phyloP scores from a whole-genome alignment of 2,888 invertebrate genomes.

The Ditylenchus weischeri region DNA sequence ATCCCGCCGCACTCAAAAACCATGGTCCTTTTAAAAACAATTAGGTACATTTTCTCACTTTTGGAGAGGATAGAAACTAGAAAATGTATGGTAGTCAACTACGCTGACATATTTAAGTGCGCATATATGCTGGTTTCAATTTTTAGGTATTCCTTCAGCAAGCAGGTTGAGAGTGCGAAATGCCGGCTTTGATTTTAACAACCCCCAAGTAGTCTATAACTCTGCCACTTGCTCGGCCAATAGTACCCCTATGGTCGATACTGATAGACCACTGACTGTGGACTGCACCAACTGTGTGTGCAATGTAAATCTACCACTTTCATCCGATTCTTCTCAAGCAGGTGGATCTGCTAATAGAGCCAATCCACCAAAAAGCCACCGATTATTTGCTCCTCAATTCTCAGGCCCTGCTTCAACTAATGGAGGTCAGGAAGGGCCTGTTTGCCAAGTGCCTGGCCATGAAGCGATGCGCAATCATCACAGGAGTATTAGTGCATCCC shows the following conservation, averaged over 20 bases:
- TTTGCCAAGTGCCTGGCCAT: background rate
- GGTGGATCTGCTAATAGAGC: background rate
- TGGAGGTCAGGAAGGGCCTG: constrained; percentile 4
- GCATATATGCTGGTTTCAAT: too few species aligned
- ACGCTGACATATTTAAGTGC: too few species aligned
- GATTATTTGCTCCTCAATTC: constrained; percentile 5
- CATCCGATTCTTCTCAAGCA: background rate
- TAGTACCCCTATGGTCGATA: background rate
- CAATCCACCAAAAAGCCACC: background rate
- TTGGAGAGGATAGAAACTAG: too few species aligned
- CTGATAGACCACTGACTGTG: background rate
- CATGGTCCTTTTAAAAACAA: too few species aligned
- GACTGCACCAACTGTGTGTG: constrained; percentile 7
- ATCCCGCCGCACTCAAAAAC: too few species aligned
- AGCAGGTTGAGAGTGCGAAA: constrained; percentile 1
- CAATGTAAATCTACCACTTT: background rate
- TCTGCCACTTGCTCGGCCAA: background rate
- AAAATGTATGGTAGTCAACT: too few species aligned
- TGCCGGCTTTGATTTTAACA: constrained; percentile 3
- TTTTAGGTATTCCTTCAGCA: background rate
- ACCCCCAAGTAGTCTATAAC: too few species aligned
- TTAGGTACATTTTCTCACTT: too few species aligned
- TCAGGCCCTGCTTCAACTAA: constrained; percentile 16
- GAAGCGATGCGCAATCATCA: constrained; percentile 25
- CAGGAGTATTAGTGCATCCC: constrained; percentile 35